Percentiles rank a stretch among this genome's conserved stretches.
These are phyloP conservation scores for Lymantria monacha DNA, from an alignment of 2,888 invertebrate genomes.

Conservation along the genomic window DNA sequence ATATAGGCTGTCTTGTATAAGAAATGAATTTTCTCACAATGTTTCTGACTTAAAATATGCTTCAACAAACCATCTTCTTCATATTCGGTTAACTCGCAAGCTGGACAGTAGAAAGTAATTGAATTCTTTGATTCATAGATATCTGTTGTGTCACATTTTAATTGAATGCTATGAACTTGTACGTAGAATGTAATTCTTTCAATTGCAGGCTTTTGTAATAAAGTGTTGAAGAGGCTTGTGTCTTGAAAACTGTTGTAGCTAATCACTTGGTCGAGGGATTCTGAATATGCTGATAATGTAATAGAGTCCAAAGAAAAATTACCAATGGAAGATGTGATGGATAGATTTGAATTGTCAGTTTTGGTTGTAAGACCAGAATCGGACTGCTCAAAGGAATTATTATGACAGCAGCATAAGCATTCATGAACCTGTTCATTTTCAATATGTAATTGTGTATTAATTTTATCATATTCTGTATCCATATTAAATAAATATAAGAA, in stretches of 20 bases:
- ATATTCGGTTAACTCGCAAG: slow-evolving; percentile 50
- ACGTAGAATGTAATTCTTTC: slow-evolving; percentile 73
- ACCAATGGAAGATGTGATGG: slow-evolving; percentile 70
- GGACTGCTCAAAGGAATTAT: slow-evolving; percentile 31
- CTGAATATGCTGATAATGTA: slow-evolving; percentile 68
- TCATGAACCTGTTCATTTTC: slow-evolving; percentile 18
- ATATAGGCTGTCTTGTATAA: slow-evolving; percentile 74
- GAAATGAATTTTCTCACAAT: slow-evolving; percentile 73
- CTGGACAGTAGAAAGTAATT: slow-evolving; percentile 60
- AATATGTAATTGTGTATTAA: slow-evolving; percentile 11
- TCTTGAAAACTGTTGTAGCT: slow-evolving; percentile 74
- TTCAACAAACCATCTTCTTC: slow-evolving; percentile 61
- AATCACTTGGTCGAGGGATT: slow-evolving; percentile 64
- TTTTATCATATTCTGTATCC: slow-evolving; percentile 33
- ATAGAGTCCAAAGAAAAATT: slow-evolving; percentile 67
- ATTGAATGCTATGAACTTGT: slow-evolving; percentile 69
- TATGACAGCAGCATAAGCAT: slow-evolving; percentile 57
- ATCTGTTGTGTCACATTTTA: slow-evolving; percentile 47
- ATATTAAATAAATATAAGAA: slow-evolving; percentile 55
- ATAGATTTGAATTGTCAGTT: slow-evolving; percentile 47
- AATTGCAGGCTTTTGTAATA: slow-evolving; percentile 65
- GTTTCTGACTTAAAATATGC: slow-evolving; percentile 61
- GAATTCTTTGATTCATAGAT: slow-evolving; percentile 46
- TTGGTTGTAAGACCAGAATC: slow-evolving; percentile 57
- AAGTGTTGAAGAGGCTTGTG: slow-evolving; percentile 48